Base-by-base conservation (phyloP, 2,113 vertebrate species). In the Formicarius rufipectus region DNA sequence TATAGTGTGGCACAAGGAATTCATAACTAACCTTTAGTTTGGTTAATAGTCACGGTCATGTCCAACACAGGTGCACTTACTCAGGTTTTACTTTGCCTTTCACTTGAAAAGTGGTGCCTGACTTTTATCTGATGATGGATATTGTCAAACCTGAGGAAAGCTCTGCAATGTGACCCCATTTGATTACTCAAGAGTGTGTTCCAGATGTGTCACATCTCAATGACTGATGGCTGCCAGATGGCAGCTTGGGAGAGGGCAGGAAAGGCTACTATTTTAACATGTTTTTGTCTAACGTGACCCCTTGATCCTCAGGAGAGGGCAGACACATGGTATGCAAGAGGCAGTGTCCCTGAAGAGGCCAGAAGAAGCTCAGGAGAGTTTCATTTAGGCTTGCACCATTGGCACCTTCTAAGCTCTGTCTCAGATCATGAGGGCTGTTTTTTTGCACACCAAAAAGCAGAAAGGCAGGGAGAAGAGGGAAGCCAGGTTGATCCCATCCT, bases 191-290 rank as follows among this genome's bases (percentile, higher is more conserved):
- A 45, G 22, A 81, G 30, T 0, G 0, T 35, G 47, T 55, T 72
- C 67, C 89, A 95, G 35, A 80, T 88, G 40, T 8, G 8, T 60
- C 0, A 0, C 28, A 84, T 56, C 49, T 89, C 73, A 12, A 12
- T 90, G 76, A 88, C n/a, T 75, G 60, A 89, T 84, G 56, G 45
- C 76, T 96, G 79, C 63, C 90, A 88, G 78, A 67, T 88, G 62
- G 75, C 47, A 20, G 11, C 62, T 71, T 45, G 56, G 35, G 37
- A 71, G 52, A 93, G 47, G 47, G n/a, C 45, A 88, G 47, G 42
- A 82, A 49, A 53, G 66, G 58, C 55, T 45, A 77, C 55, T n/a
- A 60, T 87, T 89, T 93, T 60, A 81, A 31, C 25, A 60, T 35
- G 10, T 9, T 87, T 95, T 67, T 82, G 39, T 49, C 75, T 71